phyloP scores from a whole-genome alignment of 2,888 invertebrate species.

The Bellardia pandia region DNA sequence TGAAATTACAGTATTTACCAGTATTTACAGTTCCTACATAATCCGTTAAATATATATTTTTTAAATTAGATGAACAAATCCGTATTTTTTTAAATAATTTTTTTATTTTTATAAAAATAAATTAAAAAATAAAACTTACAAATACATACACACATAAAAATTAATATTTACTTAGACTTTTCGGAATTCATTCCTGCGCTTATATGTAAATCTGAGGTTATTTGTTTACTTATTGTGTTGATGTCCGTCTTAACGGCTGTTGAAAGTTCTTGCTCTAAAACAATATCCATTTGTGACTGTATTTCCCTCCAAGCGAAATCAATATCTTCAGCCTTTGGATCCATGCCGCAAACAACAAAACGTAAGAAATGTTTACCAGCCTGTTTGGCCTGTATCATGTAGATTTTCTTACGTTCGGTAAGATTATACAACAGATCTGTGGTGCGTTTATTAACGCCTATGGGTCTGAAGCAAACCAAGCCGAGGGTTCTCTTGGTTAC shows the following conservation, averaged over 20 bases:
- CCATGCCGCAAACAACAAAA: slow-evolving; percentile 92
- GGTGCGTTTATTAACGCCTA: slow-evolving; percentile 89
- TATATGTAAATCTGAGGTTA: slow-evolving; percentile 74
- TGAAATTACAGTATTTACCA: too few relatives aligned
- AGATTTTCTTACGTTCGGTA: slow-evolving; percentile 90
- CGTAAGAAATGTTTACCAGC: slow-evolving; percentile 89
- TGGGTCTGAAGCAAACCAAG: slow-evolving; percentile 95
- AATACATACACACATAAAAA: not conserved
- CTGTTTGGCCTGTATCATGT: slow-evolving; percentile 91
- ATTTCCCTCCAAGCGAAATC: slow-evolving; percentile 90
- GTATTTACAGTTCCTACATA: too few relatives aligned
- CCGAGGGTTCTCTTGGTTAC: slow-evolving; percentile 90
- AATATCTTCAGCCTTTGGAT: slow-evolving; percentile 89
- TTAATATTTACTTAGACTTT: slow-evolving; percentile 75
- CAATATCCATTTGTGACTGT: slow-evolving; percentile 85
- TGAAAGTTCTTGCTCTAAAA: slow-evolving; percentile 74
- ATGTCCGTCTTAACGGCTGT: slow-evolving; percentile 73
- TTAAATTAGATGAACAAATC: too few relatives aligned
- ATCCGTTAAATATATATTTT: too few relatives aligned
- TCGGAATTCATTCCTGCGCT: slow-evolving; percentile 67
- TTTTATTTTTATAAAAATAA: slow-evolving; percentile 46
- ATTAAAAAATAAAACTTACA: slow-evolving; percentile 35
- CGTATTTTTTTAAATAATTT: not conserved
- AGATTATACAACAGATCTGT: slow-evolving; percentile 89
- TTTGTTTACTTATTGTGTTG: slow-evolving; percentile 75